A percentile compares a stretch with the other conserved stretches of the same genome.
phyloP scores from a whole-genome alignment of 2,797 vertebrate species.

The Smutsia gigantea region DNA sequence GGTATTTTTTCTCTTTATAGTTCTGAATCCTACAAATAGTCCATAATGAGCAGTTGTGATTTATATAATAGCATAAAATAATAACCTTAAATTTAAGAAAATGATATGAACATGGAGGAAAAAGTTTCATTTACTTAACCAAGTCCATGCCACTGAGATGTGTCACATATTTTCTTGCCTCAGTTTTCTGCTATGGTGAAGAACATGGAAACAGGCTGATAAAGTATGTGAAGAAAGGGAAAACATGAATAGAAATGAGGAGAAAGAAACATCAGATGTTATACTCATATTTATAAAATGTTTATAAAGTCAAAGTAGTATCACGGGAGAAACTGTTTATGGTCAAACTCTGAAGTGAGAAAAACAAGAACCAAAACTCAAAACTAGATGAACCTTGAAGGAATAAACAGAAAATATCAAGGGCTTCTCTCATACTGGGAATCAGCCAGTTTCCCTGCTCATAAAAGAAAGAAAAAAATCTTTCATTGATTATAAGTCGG shows the following conservation, averaged over 20 bases:
- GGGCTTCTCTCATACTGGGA: background rate
- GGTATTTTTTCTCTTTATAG: background rate
- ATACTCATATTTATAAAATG: background rate
- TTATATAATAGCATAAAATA: background rate
- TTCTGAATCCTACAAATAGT: background rate
- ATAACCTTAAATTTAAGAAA: background rate
- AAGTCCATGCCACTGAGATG: background rate
- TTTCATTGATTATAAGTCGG: conserved; percentile 42
- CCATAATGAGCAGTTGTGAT: background rate
- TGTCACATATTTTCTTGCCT: background rate
- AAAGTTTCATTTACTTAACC: no score
- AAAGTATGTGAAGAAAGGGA: background rate
- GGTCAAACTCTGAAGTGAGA: background rate
- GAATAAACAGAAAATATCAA: conserved; percentile 47
- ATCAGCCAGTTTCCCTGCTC: background rate
- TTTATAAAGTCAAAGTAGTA: background rate
- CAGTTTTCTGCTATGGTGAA: background rate
- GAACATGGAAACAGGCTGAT: background rate
- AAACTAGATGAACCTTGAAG: background rate
- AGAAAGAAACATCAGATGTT: background rate
- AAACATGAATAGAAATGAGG: background rate
- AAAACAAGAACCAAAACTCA: background rate
- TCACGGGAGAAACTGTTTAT: background rate
- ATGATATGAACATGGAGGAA: background rate
- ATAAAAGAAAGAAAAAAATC: conserved; percentile 6